Conservation (phyloP, 1,140 invertebrate genomes). For the Coboldia fuscipes region DNA sequence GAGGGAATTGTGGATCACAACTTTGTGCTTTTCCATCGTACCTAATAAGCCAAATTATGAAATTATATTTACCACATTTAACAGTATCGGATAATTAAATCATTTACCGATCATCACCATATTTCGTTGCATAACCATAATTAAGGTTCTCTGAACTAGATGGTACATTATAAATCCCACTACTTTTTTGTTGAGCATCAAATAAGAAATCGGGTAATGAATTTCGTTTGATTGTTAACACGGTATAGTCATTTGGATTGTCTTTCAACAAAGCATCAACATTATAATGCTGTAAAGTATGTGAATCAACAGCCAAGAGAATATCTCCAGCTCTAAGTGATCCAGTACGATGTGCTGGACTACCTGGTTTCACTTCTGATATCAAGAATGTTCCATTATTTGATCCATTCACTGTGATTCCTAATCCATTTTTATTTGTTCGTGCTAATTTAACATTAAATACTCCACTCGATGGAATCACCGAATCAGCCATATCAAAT, state of each 20-base stretch:
- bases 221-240: conserved; percentile 18
- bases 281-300: conserved; percentile 46
- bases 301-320: conserved; percentile 68
- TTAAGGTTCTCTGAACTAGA: conserved; percentile 13
- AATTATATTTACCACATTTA: neutral
- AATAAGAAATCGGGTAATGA: conserved; percentile 17
- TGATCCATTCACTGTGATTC: conserved; percentile 60
- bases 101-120: conserved; percentile 12
- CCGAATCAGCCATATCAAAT: conserved; percentile 83
- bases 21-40: neutral
- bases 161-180: conserved; percentile 14
- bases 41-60: neutral
- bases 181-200: conserved; percentile 9
- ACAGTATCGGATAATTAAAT: too few species aligned
- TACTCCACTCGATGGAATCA: conserved; percentile 71
- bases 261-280: conserved; percentile 19
- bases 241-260: conserved; percentile 12
- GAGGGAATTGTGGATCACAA: neutral
- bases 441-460: conserved; percentile 78
- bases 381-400: conserved; percentile 48
- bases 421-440: conserved; percentile 46
- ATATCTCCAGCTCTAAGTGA: conserved; percentile 70
- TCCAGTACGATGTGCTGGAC: conserved; percentile 73
- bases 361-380: conserved; percentile 69
- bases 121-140: conserved; percentile 14